Evolutionary conservation across 2,888 invertebrate species (phyloP), one percentile per base, ranked within the genome.

Genomic region (Eupithecia centaureata): DNA sequence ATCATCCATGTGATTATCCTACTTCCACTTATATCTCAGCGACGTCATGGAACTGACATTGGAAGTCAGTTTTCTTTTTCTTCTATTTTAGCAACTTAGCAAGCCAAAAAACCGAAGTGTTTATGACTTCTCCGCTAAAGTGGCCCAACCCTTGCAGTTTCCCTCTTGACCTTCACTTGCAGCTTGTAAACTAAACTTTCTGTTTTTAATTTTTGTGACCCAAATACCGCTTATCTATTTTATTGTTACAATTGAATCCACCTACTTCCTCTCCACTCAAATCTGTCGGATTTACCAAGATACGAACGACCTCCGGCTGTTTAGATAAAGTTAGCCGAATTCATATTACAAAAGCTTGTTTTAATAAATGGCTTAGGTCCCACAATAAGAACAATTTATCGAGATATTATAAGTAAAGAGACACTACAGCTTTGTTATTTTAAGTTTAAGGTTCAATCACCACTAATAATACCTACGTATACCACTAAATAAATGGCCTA

Each of bases 231-330:
- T 47, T 47, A 47, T 47, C 47, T 22, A 22, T 22, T 47, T 47
- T 12, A 22, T 47, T 47, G 2, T 22, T 47, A 47, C 2, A 22
- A 47, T 22, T 4, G 12, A 18, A 22, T 47, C 47, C 47, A 22
- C 47, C 47, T 22, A 47, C 47, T 47, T 47, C 47, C 47, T 47
- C 4, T 47, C 18, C 18, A 38, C 38, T 2, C 10, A 22, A 47
- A 42, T 18, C 42, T 18, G 42, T 8, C 10, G 42, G 18, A 42
- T 42, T 42, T n/a, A 10, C 18, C 18, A 2, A n/a, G 38, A 42
- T 42, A 42, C 18, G 42, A 38, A 42, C 42, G 42, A 47, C 10
- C 22, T 18, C 47, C 47, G 47, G 47, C n/a, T n/a, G 38, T 47
- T 47, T 22, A 47, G 47, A 42, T 42, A 42, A 42, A 42, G 22